Evolutionary conservation across 2,113 vertebrate species (phyloP).

Genomic region (Hydrochoerus hydrochaeris): DNA sequence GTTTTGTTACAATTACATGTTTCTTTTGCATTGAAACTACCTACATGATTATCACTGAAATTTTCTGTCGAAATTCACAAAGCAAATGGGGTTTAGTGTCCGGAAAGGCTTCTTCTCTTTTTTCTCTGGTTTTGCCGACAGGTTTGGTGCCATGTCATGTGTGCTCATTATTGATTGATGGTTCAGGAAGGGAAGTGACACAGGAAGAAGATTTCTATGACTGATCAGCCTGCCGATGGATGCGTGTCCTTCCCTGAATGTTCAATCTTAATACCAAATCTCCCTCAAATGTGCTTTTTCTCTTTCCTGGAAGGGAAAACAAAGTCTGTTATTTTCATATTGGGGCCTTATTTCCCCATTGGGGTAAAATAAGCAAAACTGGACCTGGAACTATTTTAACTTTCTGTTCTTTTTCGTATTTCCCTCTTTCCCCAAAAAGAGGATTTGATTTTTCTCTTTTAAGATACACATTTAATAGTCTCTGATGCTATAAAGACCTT

Average conservation of each 20-base stretch:
- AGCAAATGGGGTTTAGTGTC: neutral
- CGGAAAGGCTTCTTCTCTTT: neutral
- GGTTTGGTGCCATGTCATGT: neutral
- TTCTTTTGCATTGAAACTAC: neutral
- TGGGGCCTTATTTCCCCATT: neutral
- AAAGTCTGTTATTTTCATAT: neutral
- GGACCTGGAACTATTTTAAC: neutral
- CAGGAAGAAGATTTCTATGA: neutral
- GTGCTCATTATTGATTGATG: neutral
- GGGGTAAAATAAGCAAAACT: neutral
- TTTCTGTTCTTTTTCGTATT: neutral
- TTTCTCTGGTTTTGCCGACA: neutral
- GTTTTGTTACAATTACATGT: neutral
- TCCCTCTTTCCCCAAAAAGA: neutral
- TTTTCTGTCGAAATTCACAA: neutral
- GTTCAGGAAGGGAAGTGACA: neutral
- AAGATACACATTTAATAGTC: neutral
- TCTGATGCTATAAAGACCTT: neutral
- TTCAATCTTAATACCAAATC: neutral
- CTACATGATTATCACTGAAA: neutral
- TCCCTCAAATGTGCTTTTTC: neutral
- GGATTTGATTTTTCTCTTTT: neutral
- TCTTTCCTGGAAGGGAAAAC: neutral
- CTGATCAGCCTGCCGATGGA: neutral
- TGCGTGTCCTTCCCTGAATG: neutral